Percentiles rank a stretch among this genome's conserved stretches.
Evolutionary conservation across 2,113 vertebrate species (phyloP).

Genomic region (Phrynosoma platyrhinos): DNA sequence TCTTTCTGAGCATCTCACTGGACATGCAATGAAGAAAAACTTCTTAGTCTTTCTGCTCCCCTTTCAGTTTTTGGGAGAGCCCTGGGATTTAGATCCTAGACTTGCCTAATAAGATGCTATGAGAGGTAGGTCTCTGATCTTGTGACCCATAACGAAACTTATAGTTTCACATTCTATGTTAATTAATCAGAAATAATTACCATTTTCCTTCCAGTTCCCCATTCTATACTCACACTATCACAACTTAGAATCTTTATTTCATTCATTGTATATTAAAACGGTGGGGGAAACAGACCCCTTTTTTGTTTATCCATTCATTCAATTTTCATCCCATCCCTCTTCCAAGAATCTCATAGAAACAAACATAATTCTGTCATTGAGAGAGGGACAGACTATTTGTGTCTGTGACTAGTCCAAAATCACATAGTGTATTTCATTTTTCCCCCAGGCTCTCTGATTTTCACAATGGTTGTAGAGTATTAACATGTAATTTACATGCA

Average conservation of each 20-base stretch:
- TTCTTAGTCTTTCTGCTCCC: neutral
- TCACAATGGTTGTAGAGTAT: neutral
- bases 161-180: neutral
- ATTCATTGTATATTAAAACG: neutral
- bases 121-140: neutral
- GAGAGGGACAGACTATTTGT: neutral
- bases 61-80: neutral
- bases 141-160: neutral
- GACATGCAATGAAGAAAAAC: neutral
- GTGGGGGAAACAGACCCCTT: neutral
- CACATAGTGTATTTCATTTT: neutral
- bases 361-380: neutral
- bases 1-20: neutral
- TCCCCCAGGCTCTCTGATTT: conserved; percentile 7
- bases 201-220: neutral
- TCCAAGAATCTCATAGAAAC: neutral
- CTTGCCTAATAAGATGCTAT: neutral
- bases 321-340: neutral
- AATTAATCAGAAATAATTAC: neutral
- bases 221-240: neutral
- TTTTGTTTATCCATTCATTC: neutral
- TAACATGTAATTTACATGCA: neutral
- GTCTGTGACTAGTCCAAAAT: neutral
- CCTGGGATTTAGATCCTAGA: neutral
- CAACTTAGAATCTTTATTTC: neutral